These are phyloP conservation scores for Mesembrinibis cayennensis DNA, from an alignment of 2,113 vertebrate species.

Conservation along the genomic window DNA sequence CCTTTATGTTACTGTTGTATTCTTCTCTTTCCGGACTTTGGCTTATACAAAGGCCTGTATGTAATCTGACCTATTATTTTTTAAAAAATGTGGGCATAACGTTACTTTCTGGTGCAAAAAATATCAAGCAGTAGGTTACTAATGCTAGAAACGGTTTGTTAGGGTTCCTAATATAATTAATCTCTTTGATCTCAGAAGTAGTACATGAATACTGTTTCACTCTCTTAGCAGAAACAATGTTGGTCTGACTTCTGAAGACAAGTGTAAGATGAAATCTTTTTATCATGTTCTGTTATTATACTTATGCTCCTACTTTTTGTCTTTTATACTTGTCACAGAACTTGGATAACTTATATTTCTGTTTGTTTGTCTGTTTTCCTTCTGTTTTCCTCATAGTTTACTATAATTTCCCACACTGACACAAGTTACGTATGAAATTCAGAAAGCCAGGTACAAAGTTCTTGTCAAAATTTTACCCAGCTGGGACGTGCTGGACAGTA, in stretches of 20 bases:
- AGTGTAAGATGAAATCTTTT: neutral
- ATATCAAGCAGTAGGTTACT: neutral
- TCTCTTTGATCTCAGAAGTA: neutral
- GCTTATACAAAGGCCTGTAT: neutral
- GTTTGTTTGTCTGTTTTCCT: neutral
- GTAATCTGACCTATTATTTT: neutral
- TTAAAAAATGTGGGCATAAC: neutral
- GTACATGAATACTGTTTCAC: neutral
- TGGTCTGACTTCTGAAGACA: neutral
- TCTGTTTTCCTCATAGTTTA: neutral
- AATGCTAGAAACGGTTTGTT: neutral
- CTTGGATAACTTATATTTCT: neutral
- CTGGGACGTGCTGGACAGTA: neutral
- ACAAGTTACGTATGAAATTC: neutral
- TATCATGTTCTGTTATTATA: neutral
- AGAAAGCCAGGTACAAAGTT: neutral
- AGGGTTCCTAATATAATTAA: neutral
- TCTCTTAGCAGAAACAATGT: neutral
- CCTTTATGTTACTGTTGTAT: neutral
- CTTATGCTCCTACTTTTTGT: neutral
- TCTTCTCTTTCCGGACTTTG: neutral
- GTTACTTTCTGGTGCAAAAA: neutral
- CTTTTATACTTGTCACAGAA: accelerated
- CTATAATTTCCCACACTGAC: neutral
- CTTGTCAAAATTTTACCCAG: neutral